Conservation (phyloP, 2,888 invertebrate species). For the Bhutanitis thaidina region DNA sequence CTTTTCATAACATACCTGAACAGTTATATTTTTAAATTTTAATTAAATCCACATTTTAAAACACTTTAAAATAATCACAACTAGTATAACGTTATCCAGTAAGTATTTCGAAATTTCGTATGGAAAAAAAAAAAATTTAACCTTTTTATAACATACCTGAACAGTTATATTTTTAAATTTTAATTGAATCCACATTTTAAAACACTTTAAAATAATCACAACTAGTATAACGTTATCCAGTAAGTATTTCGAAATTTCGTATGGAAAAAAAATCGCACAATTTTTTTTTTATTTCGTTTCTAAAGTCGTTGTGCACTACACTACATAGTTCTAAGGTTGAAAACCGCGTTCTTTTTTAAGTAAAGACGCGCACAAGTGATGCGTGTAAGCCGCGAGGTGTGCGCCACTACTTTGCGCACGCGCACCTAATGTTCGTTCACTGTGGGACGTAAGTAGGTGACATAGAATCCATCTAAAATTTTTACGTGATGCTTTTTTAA, state of each 20-base stretch:
- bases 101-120: constrained; percentile 2
- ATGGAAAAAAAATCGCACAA: constrained; percentile 10
- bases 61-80: not conserved
- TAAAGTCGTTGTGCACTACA: not conserved
- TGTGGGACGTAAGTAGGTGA: constrained; percentile 47
- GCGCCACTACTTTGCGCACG: constrained; percentile 61
- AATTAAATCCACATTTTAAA: not conserved
- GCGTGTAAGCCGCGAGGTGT: constrained; percentile 60
- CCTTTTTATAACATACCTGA: not conserved
- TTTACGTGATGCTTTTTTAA: no score
- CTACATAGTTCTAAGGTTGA: constrained; percentile 30
- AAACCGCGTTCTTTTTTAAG: constrained; percentile 29
- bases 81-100: not conserved
- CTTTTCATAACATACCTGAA: not conserved
- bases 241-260: constrained; percentile 2
- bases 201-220: not conserved
- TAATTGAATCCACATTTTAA: not conserved
- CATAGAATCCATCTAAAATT: constrained; percentile 37
- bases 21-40: not conserved
- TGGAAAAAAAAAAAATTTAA: no score
- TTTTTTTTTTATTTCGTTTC: constrained; percentile 11
- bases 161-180: not conserved
- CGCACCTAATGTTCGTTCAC: constrained; percentile 40
- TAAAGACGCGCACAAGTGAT: constrained; percentile 33
- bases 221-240: not conserved